These are phyloP conservation scores for Phaethon lepturus DNA, from an alignment of 2,113 vertebrate genomes.

Conservation along the genomic window DNA sequence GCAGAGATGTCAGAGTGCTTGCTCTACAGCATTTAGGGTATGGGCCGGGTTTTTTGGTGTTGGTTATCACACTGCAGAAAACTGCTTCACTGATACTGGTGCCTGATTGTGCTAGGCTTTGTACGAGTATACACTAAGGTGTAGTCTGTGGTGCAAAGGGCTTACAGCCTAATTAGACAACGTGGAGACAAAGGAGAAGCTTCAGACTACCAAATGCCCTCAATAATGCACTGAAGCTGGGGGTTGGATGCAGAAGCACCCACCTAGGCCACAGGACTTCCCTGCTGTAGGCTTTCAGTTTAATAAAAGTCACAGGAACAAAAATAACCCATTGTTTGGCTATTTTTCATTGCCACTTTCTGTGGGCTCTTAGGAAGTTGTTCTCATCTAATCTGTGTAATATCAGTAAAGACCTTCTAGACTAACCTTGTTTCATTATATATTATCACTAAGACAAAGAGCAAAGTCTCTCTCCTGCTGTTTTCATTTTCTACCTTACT, in stretches of 20 bases:
- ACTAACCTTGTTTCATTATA: background rate
- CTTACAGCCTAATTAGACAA: background rate
- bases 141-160: background rate
- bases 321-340: background rate
- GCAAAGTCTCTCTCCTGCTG: background rate
- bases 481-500: background rate
- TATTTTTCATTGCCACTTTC: background rate
- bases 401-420: background rate
- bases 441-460: background rate
- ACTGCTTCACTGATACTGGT: background rate
- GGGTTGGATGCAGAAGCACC: background rate
- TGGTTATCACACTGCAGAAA: background rate
- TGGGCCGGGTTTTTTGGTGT: background rate
- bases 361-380: background rate
- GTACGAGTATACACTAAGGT: rapidly evolving
- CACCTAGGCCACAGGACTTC: background rate
- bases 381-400: background rate
- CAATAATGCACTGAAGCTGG: background rate
- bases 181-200: background rate
- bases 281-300: background rate
- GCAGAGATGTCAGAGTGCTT: background rate
- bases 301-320: background rate
- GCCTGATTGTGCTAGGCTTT: background rate
- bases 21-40: background rate
- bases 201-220: background rate